Evolutionary conservation across 2,113 vertebrate genomes (phyloP).

Genomic region (Xiphophorus hellerii): DNA sequence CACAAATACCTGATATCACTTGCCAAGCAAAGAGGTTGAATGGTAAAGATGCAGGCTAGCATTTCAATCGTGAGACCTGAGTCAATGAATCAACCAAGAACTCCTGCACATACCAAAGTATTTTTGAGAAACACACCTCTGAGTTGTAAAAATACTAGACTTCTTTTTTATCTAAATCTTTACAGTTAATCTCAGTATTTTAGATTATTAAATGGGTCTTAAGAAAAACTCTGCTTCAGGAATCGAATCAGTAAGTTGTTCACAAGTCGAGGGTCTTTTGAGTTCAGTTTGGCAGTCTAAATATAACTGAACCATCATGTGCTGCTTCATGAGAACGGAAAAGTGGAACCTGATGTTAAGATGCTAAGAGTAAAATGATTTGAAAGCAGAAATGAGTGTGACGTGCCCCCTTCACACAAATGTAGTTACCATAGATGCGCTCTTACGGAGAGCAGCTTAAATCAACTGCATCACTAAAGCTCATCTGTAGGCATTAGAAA

Average conservation of each 20-base stretch:
- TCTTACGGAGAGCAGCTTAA: constrained; percentile 23
- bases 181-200: background rate
- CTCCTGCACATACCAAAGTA: too few relatives aligned
- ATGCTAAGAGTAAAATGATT: background rate
- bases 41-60: too few relatives aligned
- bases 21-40: too few relatives aligned
- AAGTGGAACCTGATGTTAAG: background rate
- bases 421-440: background rate
- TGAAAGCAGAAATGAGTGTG: background rate
- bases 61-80: too few relatives aligned
- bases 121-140: too few relatives aligned
- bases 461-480: constrained; percentile 49
- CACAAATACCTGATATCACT: too few relatives aligned
- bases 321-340: background rate
- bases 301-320: background rate
- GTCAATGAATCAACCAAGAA: too few relatives aligned
- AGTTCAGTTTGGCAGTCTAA: background rate
- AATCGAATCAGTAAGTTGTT: background rate
- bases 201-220: background rate
- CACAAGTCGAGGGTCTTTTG: background rate
- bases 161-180: too few relatives aligned
- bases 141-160: too few relatives aligned
- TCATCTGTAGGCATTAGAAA: constrained; percentile 21
- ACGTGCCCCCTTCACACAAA: background rate
- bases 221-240: background rate